These are phyloP conservation scores for Bombyx mandarina DNA, from an alignment of 1,140 invertebrate genomes.

Conservation along the genomic window DNA sequence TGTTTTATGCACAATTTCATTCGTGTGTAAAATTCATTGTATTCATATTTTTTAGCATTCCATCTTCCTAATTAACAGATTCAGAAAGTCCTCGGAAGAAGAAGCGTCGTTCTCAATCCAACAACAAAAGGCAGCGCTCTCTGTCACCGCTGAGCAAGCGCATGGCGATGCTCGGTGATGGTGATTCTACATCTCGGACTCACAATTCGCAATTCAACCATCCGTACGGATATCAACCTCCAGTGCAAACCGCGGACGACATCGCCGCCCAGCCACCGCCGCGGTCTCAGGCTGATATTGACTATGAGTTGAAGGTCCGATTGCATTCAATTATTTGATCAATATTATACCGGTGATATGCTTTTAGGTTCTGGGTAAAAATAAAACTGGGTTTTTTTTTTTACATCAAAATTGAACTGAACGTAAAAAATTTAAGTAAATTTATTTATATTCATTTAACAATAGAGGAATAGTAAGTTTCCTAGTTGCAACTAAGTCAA, in stretches of 20 bases:
- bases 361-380: too few relatives aligned
- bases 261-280: constrained; percentile 24
- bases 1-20: too few relatives aligned
- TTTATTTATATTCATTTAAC: too few relatives aligned
- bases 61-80: constrained; percentile 32
- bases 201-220: constrained; percentile 74
- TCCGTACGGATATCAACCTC: constrained; percentile 63
- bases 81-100: constrained; percentile 74
- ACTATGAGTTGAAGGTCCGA: constrained; percentile 76
- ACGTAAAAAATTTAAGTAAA: too few relatives aligned
- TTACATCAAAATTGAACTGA: too few relatives aligned
- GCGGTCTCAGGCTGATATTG: constrained; percentile 66
- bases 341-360: too few relatives aligned
- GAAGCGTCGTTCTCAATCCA: constrained; percentile 73
- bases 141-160: constrained; percentile 84
- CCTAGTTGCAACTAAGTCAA: too few relatives aligned
- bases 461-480: too few relatives aligned
- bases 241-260: constrained; percentile 49
- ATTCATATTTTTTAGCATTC: too few relatives aligned
- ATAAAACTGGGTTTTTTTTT: too few relatives aligned
- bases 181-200: constrained; percentile 64
- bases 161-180: constrained; percentile 78
- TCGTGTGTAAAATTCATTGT: too few relatives aligned
- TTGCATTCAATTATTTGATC: too few relatives aligned
- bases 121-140: constrained; percentile 79